Percentiles rank a stretch among this genome's conserved stretches.
These are phyloP conservation scores for Agapostemon virescens DNA, from an alignment of 2,888 invertebrate species.

Conservation along the genomic window DNA sequence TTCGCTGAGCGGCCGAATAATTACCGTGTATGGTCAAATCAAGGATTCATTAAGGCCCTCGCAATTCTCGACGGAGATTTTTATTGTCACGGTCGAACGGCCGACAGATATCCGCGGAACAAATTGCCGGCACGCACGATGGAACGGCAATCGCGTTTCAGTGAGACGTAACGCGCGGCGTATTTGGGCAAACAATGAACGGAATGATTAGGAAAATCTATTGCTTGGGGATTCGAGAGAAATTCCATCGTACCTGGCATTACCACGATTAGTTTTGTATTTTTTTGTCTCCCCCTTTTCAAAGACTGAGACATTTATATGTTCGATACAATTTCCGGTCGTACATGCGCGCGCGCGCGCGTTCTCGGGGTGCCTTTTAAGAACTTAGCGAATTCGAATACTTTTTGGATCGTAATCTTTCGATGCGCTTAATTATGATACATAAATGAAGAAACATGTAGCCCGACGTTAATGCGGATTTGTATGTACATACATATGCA, in stretches of 20 bases:
- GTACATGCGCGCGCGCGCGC: too few relatives aligned
- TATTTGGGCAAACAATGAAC: slow-evolving; percentile 47
- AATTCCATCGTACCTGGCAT: slow-evolving; percentile 18
- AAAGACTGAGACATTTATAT: neutral
- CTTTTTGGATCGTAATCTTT: neutral
- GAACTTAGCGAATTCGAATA: neutral
- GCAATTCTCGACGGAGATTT: slow-evolving; percentile 20
- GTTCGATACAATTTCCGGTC: neutral
- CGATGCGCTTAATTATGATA: slow-evolving; percentile 1
- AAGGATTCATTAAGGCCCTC: neutral
- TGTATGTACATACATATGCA: slow-evolving; percentile 1
- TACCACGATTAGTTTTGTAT: neutral
- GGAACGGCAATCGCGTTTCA: slow-evolving; percentile 28
- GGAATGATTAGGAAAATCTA: slow-evolving; percentile 40
- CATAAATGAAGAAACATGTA: neutral
- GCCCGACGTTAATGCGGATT: neutral
- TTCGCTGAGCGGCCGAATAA: neutral
- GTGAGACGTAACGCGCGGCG: slow-evolving; percentile 40
- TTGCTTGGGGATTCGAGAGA: slow-evolving; percentile 33
- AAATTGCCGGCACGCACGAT: slow-evolving; percentile 28
- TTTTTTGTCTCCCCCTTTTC: too few relatives aligned
- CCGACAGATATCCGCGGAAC: slow-evolving; percentile 29
- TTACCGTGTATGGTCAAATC: neutral
- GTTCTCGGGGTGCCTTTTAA: neutral
- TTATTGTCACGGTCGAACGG: slow-evolving; percentile 27